phyloP scores from a whole-genome alignment of 2,797 vertebrate genomes.

The Loris lydekkerianus region DNA sequence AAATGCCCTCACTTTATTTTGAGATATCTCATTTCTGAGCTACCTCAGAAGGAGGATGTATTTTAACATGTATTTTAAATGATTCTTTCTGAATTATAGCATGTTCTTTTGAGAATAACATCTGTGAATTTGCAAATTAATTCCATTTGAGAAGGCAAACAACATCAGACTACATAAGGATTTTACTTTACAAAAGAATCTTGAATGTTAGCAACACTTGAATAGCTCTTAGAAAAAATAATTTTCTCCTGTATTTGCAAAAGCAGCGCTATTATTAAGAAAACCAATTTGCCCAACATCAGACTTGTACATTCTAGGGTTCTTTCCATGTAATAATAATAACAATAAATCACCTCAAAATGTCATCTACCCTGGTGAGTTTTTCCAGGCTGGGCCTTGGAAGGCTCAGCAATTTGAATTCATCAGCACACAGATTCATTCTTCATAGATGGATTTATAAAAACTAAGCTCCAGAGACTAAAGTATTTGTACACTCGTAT shows the following conservation, averaged over 20 bases:
- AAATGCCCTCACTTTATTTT: slow-evolving; percentile 16
- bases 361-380: background rate
- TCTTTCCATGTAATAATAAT: background rate
- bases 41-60: background rate
- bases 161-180: slow-evolving; percentile 12
- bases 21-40: slow-evolving; percentile 10
- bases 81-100: slow-evolving; percentile 56
- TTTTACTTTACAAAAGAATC: slow-evolving; percentile 47
- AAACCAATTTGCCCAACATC: slow-evolving; percentile 14
- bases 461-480: background rate
- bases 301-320: background rate
- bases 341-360: slow-evolving; percentile 23
- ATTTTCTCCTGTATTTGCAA: background rate
- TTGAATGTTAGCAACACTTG: slow-evolving; percentile 18
- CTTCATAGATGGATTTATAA: background rate
- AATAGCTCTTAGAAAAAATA: slow-evolving; percentile 24
- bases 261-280: slow-evolving; percentile 25
- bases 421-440: slow-evolving; percentile 25
- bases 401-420: slow-evolving; percentile 18
- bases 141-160: slow-evolving; percentile 52
- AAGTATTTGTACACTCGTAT: background rate
- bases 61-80: slow-evolving; percentile 53
- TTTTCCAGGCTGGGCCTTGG: background rate
- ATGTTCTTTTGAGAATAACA: slow-evolving; percentile 47
- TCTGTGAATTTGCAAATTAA: slow-evolving; percentile 44